Percentiles rank a stretch among this genome's conserved stretches.
phyloP scores from a whole-genome alignment of 2,113 vertebrate genomes.

The Pygoscelis adeliae region DNA sequence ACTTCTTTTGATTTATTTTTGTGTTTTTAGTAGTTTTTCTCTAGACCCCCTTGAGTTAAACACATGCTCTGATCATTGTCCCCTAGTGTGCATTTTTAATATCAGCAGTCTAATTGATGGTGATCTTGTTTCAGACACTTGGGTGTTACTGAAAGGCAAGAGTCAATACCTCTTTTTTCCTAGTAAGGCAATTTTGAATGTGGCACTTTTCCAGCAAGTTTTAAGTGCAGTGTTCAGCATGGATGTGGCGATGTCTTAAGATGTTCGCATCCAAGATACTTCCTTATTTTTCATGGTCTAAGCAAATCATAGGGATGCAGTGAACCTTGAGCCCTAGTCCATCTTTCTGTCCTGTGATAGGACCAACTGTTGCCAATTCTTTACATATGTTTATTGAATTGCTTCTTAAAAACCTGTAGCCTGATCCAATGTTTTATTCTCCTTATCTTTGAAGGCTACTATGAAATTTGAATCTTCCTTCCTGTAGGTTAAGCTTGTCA shows the following conservation, averaged over 20 bases:
- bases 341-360: neutral
- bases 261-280: neutral
- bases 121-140: neutral
- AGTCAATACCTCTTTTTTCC: neutral
- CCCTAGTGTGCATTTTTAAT: neutral
- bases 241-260: neutral
- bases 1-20: neutral
- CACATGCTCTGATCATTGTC: neutral
- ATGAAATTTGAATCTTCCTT: neutral
- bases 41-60: neutral
- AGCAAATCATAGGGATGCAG: neutral
- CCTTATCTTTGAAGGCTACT: neutral
- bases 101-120: neutral
- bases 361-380: neutral
- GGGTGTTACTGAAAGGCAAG: neutral
- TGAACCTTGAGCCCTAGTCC: neutral
- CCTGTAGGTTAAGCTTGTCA: neutral
- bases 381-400: neutral
- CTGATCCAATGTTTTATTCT: neutral
- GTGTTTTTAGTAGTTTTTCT: neutral
- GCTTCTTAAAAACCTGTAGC: neutral
- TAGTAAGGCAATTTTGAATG: neutral
- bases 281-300: neutral
- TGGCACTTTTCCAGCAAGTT: neutral
- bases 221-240: neutral